A percentile compares a stretch with the other conserved stretches of the same genome.
Conservation (phyloP, 2,113 vertebrate species). For the Martes martes region DNA sequence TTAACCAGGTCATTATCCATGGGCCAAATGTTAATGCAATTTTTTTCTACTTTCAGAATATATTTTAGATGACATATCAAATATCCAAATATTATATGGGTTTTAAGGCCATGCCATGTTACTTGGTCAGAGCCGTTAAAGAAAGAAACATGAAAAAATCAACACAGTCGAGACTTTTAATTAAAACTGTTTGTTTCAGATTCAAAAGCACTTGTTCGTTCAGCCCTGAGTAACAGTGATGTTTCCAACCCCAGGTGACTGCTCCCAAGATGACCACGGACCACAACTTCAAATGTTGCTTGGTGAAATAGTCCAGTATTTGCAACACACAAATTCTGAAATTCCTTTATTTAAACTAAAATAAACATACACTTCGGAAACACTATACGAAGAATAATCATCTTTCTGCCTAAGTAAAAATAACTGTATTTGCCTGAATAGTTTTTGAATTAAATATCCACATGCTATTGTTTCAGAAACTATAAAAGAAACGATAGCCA, state of each 20-base stretch:
- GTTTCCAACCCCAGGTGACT: slow-evolving; percentile 18
- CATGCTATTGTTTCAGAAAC: background rate
- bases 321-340: background rate
- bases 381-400: background rate
- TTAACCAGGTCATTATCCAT: slow-evolving; percentile 57
- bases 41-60: slow-evolving; percentile 55
- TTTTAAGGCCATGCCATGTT: fast-evolving
- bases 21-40: slow-evolving; percentile 45
- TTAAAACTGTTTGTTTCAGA: background rate
- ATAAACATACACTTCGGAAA: background rate
- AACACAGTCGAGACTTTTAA: background rate
- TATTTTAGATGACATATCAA: background rate
- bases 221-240: background rate
- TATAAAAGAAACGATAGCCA: background rate
- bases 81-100: background rate
- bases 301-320: background rate
- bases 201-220: slow-evolving; percentile 26
- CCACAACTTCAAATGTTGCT: background rate
- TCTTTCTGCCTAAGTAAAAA: slow-evolving; percentile 10
- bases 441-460: background rate
- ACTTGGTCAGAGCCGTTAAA: background rate
- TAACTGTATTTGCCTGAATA: background rate
- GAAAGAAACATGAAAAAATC: background rate
- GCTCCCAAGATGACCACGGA: background rate
- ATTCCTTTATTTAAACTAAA: background rate